Evolutionary conservation across 2,113 vertebrate genomes (phyloP).

Genomic region (Brachionichthys hirsutus): DNA sequence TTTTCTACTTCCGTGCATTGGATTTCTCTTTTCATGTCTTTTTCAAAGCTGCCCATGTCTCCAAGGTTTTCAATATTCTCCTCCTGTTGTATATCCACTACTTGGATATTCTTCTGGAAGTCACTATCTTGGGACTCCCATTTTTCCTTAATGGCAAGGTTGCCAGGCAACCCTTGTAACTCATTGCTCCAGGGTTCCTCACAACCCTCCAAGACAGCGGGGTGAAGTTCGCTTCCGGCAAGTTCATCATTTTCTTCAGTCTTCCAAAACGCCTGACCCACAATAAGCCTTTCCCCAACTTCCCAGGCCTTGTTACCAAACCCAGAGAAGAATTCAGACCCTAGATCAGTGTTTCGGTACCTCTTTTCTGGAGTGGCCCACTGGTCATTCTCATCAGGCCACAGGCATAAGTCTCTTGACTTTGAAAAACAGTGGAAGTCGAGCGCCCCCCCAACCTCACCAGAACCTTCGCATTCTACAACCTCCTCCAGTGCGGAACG

Average conservation of each 20-base stretch:
- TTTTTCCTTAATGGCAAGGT: constrained; percentile 10
- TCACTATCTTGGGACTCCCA: constrained; percentile 26
- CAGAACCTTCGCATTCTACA: constrained; percentile 43
- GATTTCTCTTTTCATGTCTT: background rate
- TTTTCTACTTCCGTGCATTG: constrained; percentile 69
- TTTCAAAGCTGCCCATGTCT: constrained; percentile 24
- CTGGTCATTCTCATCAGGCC: constrained; percentile 78
- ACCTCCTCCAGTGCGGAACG: constrained; percentile 65
- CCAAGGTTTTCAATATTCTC: constrained; percentile 72
- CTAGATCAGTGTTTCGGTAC: constrained; percentile 60
- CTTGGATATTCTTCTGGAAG: constrained; percentile 17
- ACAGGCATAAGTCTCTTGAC: constrained; percentile 61
- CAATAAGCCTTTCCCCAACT: constrained; percentile 59
- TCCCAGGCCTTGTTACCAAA: constrained; percentile 64
- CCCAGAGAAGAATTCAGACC: constrained; percentile 69
- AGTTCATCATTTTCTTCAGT: constrained; percentile 77
- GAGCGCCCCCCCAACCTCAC: constrained; percentile 61
- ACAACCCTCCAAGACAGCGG: constrained; percentile 46
- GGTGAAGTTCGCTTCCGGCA: constrained; percentile 76
- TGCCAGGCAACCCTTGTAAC: constrained; percentile 36
- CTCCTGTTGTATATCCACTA: constrained; percentile 65
- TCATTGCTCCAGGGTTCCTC: constrained; percentile 67
- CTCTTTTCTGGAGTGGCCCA: constrained; percentile 75
- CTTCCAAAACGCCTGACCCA: constrained; percentile 74
- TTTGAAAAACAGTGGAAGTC: constrained; percentile 69